Evolutionary conservation across 2,113 vertebrate genomes (phyloP).

Genomic region (Cynocephalus volans): DNA sequence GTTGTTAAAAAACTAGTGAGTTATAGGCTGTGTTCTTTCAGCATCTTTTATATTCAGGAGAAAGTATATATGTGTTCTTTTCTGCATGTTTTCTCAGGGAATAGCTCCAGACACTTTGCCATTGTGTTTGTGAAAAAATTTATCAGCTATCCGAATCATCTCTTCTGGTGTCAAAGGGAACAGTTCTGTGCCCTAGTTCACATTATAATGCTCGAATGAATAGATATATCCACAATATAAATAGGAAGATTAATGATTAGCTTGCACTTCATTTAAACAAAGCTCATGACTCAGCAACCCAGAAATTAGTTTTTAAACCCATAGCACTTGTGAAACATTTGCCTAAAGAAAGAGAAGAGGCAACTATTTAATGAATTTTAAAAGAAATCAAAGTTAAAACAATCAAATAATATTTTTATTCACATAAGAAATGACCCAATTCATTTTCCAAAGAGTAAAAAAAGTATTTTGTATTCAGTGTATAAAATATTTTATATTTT

Average conservation of each 20-base stretch:
- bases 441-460: constrained; percentile 53
- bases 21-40: neutral
- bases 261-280: constrained; percentile 53
- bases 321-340: constrained; percentile 32
- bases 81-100: neutral
- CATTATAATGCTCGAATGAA: neutral
- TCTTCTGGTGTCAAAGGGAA: constrained; percentile 3
- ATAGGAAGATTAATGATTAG: neutral
- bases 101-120: neutral
- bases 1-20: neutral
- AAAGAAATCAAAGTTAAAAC: constrained; percentile 39
- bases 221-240: neutral
- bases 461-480: neutral
- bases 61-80: neutral
- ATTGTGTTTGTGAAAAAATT: constrained; percentile 1
- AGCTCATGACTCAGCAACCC: neutral
- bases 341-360: neutral
- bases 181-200: constrained; percentile 47
- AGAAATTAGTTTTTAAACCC: constrained; percentile 1
- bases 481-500: constrained; percentile 48
- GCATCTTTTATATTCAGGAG: neutral
- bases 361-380: neutral
- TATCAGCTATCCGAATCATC: neutral
- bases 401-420: constrained; percentile 11
- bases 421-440: neutral